phyloP scores from a whole-genome alignment of 2,888 invertebrate species.

The Ernsta delagoae region DNA sequence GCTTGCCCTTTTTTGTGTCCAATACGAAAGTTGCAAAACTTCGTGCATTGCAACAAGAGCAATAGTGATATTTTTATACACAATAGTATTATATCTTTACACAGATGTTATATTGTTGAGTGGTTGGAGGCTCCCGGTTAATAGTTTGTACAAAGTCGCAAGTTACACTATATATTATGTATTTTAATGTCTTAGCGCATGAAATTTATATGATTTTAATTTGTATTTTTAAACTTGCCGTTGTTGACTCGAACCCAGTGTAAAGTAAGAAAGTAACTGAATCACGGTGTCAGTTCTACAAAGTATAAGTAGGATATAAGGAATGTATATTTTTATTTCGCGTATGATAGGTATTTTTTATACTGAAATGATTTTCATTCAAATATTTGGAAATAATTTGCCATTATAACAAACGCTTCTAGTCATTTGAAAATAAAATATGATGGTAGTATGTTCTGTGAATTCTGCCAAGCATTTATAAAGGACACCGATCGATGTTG shows the following conservation, averaged over 20 bases:
- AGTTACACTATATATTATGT: not conserved
- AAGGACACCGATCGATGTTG: conserved; percentile 49
- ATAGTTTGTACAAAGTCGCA: conserved; percentile 66
- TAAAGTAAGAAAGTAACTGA: conserved; percentile 43
- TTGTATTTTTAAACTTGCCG: conserved; percentile 57
- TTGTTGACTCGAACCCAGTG: conserved; percentile 55
- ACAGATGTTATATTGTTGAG: conserved; percentile 80
- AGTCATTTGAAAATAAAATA: conserved; percentile 67
- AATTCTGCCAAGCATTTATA: conserved; percentile 58
- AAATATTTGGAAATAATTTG: conserved; percentile 55
- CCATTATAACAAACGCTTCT: conserved; percentile 70
- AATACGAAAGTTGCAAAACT: conserved; percentile 56
- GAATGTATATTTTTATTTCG: conserved; percentile 46
- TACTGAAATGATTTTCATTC: conserved; percentile 42
- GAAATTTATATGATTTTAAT: conserved; percentile 46
- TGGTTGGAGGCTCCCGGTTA: conserved; percentile 82
- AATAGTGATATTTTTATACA: conserved; percentile 84
- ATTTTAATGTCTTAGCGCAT: conserved; percentile 48
- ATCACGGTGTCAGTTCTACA: conserved; percentile 38
- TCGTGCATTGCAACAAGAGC: conserved; percentile 58
- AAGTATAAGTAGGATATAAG: conserved; percentile 46
- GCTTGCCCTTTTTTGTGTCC: conserved; percentile 69
- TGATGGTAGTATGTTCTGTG: conserved; percentile 35
- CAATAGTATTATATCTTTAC: conserved; percentile 82
- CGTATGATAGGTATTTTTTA: conserved; percentile 34